These are phyloP conservation scores for Circaetus cinerascens DNA, from an alignment of 2,113 vertebrate genomes.

Conservation along the genomic window DNA sequence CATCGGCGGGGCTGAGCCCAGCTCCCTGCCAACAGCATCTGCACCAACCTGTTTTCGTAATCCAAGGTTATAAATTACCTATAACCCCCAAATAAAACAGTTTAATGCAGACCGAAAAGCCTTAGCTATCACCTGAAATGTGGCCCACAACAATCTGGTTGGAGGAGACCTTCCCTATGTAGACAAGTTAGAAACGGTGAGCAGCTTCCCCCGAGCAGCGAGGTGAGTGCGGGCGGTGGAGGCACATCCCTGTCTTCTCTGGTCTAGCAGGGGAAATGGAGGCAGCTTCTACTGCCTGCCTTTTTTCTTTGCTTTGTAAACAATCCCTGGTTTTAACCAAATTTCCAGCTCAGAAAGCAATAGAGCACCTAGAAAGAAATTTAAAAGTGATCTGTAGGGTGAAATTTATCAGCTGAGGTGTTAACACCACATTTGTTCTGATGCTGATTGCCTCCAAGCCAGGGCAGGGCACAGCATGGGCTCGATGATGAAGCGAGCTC, in stretches of 20 bases:
- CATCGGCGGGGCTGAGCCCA: neutral
- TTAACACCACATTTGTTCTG: fast-evolving
- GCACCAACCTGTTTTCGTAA: neutral
- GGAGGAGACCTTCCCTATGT: neutral
- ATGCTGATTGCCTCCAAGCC: fast-evolving
- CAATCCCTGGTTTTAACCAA: neutral
- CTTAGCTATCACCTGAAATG: neutral
- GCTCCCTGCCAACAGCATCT: neutral
- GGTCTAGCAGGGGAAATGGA: neutral
- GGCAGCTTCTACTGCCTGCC: conserved; percentile 13
- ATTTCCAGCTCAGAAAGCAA: neutral
- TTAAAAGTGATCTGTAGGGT: neutral
- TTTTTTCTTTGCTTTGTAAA: conserved; percentile 19
- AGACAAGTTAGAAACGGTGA: neutral
- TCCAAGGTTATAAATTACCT: neutral
- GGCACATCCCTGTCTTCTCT: neutral
- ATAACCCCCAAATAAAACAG: conserved; percentile 14
- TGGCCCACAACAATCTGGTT: neutral
- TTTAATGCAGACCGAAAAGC: neutral
- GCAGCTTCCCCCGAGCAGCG: neutral
- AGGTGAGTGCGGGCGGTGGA: fast-evolving
- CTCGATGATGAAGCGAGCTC: neutral
- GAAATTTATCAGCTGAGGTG: neutral
- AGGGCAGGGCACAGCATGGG: neutral
- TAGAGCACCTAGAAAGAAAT: neutral